Percentiles rank a stretch among this genome's conserved stretches.
Conservation (phyloP, 2,888 invertebrate genomes). For the Macaria liturata region DNA sequence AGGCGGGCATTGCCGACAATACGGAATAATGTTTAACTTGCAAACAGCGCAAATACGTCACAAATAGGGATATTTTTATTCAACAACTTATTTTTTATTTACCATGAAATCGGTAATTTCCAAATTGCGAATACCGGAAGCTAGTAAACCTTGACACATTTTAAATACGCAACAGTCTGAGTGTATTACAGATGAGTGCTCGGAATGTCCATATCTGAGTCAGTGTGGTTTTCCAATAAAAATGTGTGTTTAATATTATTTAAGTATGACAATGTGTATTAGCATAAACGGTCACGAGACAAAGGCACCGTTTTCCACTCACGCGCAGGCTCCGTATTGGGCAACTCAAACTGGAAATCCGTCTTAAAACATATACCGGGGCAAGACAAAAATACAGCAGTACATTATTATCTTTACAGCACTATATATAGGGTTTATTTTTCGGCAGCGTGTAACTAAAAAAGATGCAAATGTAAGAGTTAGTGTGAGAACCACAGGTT, state of each 20-base stretch:
- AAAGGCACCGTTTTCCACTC: conserved; percentile 63
- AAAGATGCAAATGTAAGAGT: conserved; percentile 30
- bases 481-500: conserved; percentile 47
- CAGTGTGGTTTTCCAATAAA: conserved; percentile 56
- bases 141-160: too few relatives aligned
- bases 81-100: neutral
- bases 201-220: conserved; percentile 41
- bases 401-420: conserved; percentile 27
- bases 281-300: conserved; percentile 62
- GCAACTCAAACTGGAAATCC: conserved; percentile 63
- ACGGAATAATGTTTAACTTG: conserved; percentile 45
- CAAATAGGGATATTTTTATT: conserved; percentile 17
- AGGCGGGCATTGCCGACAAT: conserved; percentile 47
- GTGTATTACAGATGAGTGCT: conserved; percentile 22
- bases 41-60: conserved; percentile 19
- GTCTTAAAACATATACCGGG: conserved; percentile 35
- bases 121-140: too few relatives aligned
- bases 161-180: neutral
- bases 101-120: conserved; percentile 21
- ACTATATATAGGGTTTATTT: conserved; percentile 27
- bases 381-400: neutral
- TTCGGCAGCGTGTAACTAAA: conserved; percentile 20
- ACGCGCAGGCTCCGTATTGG: conserved; percentile 67
- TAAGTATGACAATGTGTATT: conserved; percentile 53
- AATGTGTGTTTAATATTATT: conserved; percentile 50